Percentiles rank a stretch among this genome's conserved stretches.
These are phyloP conservation scores for Pelodytes ibericus DNA, from an alignment of 2,797 vertebrate genomes.

Conservation along the genomic window DNA sequence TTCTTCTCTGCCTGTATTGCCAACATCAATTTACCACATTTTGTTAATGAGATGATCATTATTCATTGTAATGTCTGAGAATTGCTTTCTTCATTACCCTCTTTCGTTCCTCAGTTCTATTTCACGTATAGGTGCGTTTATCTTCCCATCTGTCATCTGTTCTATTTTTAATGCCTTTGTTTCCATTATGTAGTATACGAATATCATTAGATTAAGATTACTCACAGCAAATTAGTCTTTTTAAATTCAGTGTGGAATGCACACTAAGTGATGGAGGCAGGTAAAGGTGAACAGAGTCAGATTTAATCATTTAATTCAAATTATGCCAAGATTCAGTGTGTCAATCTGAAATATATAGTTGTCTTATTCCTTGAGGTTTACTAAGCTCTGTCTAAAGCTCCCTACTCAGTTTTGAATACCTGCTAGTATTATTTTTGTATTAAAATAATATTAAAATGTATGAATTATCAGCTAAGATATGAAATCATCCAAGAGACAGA, in stretches of 20 bases:
- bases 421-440: slow-evolving; percentile 34
- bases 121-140: slow-evolving; percentile 49
- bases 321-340: slow-evolving; percentile 20
- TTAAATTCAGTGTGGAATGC: slow-evolving; percentile 43
- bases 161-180: slow-evolving; percentile 31
- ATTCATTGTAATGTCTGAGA: slow-evolving; percentile 55
- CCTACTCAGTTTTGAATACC: neutral
- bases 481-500: slow-evolving; percentile 29
- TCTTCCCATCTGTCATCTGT: slow-evolving; percentile 50
- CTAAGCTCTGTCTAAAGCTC: slow-evolving; percentile 24
- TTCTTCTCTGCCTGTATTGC: slow-evolving; percentile 71
- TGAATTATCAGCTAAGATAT: slow-evolving; percentile 29
- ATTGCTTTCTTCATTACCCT: slow-evolving; percentile 51
- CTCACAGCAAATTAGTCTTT: slow-evolving; percentile 45
- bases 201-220: slow-evolving; percentile 54
- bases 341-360: slow-evolving; percentile 37
- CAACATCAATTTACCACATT: slow-evolving; percentile 71
- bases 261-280: slow-evolving; percentile 34
- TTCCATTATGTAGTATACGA: slow-evolving; percentile 39
- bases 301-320: slow-evolving; percentile 50
- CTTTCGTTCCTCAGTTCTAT: slow-evolving; percentile 47
- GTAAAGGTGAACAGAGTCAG: slow-evolving; percentile 47
- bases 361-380: slow-evolving; percentile 16
- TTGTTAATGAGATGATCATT: slow-evolving; percentile 58
- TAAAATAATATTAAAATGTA: slow-evolving; percentile 49